Conservation (phyloP, 2,113 vertebrate species). For the Ailuropoda melanoleuca region DNA sequence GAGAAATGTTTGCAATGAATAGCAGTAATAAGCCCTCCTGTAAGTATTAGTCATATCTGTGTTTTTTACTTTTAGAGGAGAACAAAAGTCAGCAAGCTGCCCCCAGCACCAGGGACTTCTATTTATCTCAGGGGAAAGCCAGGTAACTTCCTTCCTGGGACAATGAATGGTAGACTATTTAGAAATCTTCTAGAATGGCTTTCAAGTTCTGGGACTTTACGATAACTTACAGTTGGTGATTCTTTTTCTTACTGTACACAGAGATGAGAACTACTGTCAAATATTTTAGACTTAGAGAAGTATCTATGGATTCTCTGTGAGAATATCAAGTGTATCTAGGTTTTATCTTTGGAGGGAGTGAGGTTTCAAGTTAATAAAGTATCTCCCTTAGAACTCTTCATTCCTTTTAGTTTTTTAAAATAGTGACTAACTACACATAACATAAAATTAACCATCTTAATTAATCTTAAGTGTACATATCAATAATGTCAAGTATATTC, state of each 20-base stretch:
- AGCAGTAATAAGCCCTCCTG: no score
- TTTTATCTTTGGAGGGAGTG: background rate
- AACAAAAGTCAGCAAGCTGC: background rate
- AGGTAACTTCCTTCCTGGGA: background rate
- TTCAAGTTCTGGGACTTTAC: background rate
- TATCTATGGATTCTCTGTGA: background rate
- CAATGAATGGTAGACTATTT: background rate
- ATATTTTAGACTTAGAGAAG: background rate
- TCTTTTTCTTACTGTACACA: background rate
- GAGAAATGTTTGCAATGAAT: background rate
- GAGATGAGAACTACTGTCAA: background rate
- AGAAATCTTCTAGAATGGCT: background rate
- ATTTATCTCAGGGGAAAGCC: background rate
- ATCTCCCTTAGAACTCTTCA: background rate
- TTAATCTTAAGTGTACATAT: background rate
- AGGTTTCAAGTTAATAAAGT: background rate
- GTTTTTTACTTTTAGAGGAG: background rate
- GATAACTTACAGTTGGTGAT: background rate
- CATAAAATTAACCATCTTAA: background rate
- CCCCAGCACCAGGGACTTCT: background rate
- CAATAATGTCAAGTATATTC: background rate
- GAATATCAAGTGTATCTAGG: background rate
- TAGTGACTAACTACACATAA: background rate
- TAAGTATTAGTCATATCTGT: background rate
- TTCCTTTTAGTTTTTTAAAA: background rate